Evolutionary conservation across 2,888 invertebrate species (phyloP).

Genomic region (Dendrolimus houi): DNA sequence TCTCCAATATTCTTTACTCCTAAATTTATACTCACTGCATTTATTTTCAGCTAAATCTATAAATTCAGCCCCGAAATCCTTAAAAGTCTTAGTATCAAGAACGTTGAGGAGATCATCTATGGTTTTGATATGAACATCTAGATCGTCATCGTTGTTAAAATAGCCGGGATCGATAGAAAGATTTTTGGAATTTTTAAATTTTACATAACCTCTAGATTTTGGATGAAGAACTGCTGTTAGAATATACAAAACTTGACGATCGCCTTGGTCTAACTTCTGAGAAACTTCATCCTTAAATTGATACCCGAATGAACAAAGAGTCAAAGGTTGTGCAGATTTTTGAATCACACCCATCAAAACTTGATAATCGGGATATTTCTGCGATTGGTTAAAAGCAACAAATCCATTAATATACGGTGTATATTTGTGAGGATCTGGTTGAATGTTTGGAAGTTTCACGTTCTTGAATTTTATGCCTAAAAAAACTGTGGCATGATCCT

Average conservation of each 20-base stretch:
- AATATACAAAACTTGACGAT: slow-evolving; percentile 14
- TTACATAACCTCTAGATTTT: slow-evolving; percentile 66
- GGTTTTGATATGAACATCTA: slow-evolving; percentile 45
- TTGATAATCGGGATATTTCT: slow-evolving; percentile 52
- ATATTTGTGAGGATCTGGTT: slow-evolving; percentile 27
- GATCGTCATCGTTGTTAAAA: slow-evolving; percentile 67
- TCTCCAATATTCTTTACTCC: slow-evolving; percentile 79
- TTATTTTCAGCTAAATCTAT: slow-evolving; percentile 14
- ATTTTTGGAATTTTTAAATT: slow-evolving; percentile 65
- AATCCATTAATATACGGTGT: slow-evolving; percentile 23
- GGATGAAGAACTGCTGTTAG: slow-evolving; percentile 40
- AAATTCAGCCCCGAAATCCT: slow-evolving; percentile 28
- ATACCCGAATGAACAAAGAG: slow-evolving; percentile 17
- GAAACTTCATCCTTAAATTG: slow-evolving; percentile 20
- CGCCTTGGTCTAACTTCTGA: slow-evolving; percentile 11
- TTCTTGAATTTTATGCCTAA: slow-evolving; percentile 22
- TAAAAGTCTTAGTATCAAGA: slow-evolving; percentile 48
- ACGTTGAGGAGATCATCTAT: slow-evolving; percentile 38
- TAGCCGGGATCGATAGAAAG: slow-evolving; percentile 77
- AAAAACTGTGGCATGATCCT: slow-evolving; percentile 50
- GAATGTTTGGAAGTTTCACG: slow-evolving; percentile 29
- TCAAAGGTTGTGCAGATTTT: slow-evolving; percentile 9
- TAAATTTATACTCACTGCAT: slow-evolving; percentile 12
- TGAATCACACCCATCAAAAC: slow-evolving; percentile 16
- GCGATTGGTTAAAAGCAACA: slow-evolving; percentile 75